Evolutionary conservation across 2,888 invertebrate species (phyloP), one percentile per base, ranked within the genome.

Genomic region (Ephialtes manifestator): DNA sequence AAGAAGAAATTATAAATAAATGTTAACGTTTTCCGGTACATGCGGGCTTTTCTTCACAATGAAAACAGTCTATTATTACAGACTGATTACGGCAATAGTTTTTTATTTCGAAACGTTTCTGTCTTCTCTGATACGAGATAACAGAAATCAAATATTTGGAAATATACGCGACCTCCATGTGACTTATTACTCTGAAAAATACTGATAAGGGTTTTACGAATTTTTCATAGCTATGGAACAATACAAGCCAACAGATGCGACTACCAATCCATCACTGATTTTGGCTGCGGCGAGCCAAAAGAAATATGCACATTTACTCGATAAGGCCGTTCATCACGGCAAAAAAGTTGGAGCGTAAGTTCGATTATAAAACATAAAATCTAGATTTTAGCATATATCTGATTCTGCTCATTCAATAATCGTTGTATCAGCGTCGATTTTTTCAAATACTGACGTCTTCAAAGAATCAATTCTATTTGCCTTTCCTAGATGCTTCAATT

Each of bases 191-290:
- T 76, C 18, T 39, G 18, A 35, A 18, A 35, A 63, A 39, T 15
- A n/a, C 35, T 18, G 63, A 63, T n/a, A 35, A 67, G 20, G 55
- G 10, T 20, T 10, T 55, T 55, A 55, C 31, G 35, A 35, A n/a
- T 70, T 70, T 3, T 87, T 94, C 93, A 72, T 92, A 99, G 99
- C 98, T 11, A 99, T 99, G 97, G 97, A 98, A 94, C 96, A 97
- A 89, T 99, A 98, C 94, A 98, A 98, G 94, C 99, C 99, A 3
- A 99, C 99, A 0, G 99, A 99, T 97, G 99, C 99, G 51, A 99
- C 99, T 2, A 99, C 99, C 74, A 99, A 99, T 94, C 99, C 99
- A 4, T 99, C 99, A 7, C 95, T 99, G 75, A 99, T 99, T 89
- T 95, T 99, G 89, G 97, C 98, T 75, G 99, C 99, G 0, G 97